These are phyloP conservation scores for Microtus oregoni DNA, from an alignment of 2,113 vertebrate species.

Conservation along the genomic window DNA sequence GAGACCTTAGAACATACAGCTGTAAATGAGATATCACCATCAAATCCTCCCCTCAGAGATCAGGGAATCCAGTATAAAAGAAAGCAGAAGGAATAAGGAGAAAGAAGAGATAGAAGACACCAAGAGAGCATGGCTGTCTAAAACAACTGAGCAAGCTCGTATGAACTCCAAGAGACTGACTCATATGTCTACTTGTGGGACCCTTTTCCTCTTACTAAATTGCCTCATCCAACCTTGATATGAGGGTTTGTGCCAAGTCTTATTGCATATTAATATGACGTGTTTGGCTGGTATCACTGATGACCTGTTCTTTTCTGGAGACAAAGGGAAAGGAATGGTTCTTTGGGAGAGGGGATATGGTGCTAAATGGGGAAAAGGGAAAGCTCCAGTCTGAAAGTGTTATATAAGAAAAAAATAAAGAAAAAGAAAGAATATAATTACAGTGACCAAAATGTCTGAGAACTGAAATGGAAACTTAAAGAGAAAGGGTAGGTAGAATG, in stretches of 20 bases:
- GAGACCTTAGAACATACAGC: not conserved
- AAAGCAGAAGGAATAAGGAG: no score
- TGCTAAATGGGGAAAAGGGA: not conserved
- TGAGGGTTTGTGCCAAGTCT: not conserved
- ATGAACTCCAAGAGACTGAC: no score
- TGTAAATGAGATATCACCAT: not conserved
- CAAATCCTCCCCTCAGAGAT: not conserved
- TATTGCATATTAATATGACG: no score
- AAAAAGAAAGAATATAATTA: not conserved
- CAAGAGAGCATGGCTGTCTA: not conserved
- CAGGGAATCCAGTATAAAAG: not conserved
- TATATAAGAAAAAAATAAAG: not conserved
- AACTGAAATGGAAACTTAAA: not conserved
- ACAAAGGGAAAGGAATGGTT: not conserved
- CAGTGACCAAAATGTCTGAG: not conserved
- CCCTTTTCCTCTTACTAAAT: not conserved
- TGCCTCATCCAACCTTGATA: not conserved
- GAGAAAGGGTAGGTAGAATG: not conserved
- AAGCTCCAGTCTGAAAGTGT: not conserved
- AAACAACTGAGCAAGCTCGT: no score
- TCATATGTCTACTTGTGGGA: not conserved
- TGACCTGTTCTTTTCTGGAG: not conserved
- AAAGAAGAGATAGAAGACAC: no score
- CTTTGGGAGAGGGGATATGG: no score
- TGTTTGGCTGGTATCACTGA: no score